These are phyloP conservation scores for Apis cerana DNA, from an alignment of 1,140 invertebrate genomes.

Conservation along the genomic window DNA sequence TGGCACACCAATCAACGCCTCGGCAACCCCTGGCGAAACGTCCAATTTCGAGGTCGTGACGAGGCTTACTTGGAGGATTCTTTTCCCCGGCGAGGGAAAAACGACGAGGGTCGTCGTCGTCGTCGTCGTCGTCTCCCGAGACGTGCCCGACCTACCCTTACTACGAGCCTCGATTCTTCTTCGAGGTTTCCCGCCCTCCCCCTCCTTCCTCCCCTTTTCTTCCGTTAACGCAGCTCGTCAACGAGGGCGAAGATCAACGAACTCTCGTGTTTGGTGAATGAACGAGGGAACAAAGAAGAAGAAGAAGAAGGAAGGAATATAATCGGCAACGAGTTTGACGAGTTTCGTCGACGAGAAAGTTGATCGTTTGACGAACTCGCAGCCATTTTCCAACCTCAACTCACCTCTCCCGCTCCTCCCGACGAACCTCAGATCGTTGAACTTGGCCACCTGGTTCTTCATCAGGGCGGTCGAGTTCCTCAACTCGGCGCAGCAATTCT, in stretches of 20 bases:
- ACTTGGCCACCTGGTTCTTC: conserved; percentile 99
- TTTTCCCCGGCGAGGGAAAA: conserved; percentile 73
- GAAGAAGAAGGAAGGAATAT: conserved; percentile 26
- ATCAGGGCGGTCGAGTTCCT: conserved; percentile 96
- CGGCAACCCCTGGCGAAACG: conserved; percentile 30
- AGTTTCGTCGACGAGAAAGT: neutral
- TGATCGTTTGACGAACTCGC: neutral
- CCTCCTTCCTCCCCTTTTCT: conserved; percentile 53
- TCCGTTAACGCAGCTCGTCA: conserved; percentile 48
- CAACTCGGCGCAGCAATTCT: conserved; percentile 97
- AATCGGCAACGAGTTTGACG: neutral
- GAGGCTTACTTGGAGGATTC: conserved; percentile 41
- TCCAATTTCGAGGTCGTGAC: conserved; percentile 31
- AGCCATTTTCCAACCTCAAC: conserved; percentile 72
- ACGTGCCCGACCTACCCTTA: conserved; percentile 78
- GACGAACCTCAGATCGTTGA: conserved; percentile 98
- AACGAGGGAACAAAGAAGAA: conserved; percentile 9
- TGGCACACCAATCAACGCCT: conserved; percentile 43
- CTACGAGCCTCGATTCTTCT: conserved; percentile 72
- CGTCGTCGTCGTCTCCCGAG: conserved; percentile 44
- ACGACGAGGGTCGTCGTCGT: conserved; percentile 69
- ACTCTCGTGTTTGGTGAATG: conserved; percentile 72
- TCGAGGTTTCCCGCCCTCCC: conserved; percentile 57
- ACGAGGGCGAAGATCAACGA: conserved; percentile 15
- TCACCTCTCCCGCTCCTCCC: conserved; percentile 98